These are phyloP conservation scores for Agelaius phoeniceus DNA, from an alignment of 2,113 vertebrate species.

Conservation along the genomic window DNA sequence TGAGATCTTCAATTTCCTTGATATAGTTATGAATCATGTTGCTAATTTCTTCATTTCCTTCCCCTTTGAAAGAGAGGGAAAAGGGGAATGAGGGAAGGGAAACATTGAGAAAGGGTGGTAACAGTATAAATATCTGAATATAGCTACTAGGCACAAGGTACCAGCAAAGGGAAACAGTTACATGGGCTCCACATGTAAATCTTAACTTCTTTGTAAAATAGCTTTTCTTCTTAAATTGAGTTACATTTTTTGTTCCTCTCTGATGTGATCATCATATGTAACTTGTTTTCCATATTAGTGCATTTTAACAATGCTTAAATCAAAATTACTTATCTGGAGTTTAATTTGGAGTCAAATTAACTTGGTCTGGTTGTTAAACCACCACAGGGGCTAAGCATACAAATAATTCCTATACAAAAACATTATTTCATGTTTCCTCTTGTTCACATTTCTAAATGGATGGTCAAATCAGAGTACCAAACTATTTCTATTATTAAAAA, in stretches of 20 bases:
- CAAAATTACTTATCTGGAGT: background rate
- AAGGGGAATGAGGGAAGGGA: background rate
- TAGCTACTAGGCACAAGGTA: background rate
- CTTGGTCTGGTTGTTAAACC: background rate
- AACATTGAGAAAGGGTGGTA: background rate
- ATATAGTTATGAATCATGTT: constrained; percentile 99
- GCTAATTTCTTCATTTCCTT: constrained; percentile 95
- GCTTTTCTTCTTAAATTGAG: background rate
- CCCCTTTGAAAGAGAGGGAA: constrained; percentile 78
- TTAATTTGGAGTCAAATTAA: background rate
- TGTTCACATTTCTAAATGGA: background rate
- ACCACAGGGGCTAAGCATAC: background rate
- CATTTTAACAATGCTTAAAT: background rate
- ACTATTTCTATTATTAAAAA: background rate
- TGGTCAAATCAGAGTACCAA: background rate
- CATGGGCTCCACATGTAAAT: background rate
- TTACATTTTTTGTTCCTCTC: background rate
- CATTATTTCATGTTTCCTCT: background rate
- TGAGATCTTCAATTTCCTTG: constrained; percentile 98
- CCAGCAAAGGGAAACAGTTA: background rate
- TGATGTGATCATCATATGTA: background rate
- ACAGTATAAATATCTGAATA: background rate
- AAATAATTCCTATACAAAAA: background rate
- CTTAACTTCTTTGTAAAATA: background rate
- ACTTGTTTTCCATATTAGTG: background rate